Conservation (phyloP, 2,888 invertebrate genomes). For the Eulithis testata region DNA sequence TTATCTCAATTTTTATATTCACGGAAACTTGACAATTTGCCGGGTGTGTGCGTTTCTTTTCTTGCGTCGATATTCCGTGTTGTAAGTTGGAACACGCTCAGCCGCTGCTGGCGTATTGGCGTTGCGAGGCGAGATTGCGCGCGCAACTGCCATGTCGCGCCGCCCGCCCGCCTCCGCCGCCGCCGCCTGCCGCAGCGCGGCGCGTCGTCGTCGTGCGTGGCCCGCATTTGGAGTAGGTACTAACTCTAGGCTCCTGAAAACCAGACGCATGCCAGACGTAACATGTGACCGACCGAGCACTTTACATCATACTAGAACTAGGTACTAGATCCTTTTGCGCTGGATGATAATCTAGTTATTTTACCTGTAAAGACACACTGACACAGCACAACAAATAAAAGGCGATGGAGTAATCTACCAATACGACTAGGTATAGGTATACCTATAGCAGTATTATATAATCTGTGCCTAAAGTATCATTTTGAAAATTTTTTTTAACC, state of each 20-base stretch:
- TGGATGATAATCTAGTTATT: no score
- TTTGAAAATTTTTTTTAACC: no score
- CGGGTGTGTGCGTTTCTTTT: conserved; percentile 50
- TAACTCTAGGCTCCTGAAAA: conserved; percentile 13
- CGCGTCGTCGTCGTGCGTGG: not conserved
- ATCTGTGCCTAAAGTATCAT: no score
- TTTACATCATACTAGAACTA: not conserved
- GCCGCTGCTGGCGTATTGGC: conserved; percentile 64
- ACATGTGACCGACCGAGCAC: conserved; percentile 5
- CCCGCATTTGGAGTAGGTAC: conserved; percentile 25
- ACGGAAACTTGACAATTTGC: conserved; percentile 7
- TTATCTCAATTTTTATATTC: conserved; percentile 6
- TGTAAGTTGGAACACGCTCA: conserved; percentile 61
- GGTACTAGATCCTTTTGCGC: no score
- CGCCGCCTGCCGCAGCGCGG: conserved; percentile 42
- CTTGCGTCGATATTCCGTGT: conserved; percentile 66
- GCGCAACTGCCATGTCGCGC: conserved; percentile 50
- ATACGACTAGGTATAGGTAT: no score
- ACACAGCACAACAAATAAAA: no score
- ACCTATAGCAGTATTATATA: no score
- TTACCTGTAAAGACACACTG: no score
- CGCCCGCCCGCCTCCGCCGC: conserved; percentile 14
- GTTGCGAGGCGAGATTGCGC: conserved; percentile 58
- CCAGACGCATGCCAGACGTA: conserved; percentile 29
- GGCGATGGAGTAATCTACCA: no score